A percentile compares a stretch with the other conserved stretches of the same genome.
These are phyloP conservation scores for Clarias magur DNA, from an alignment of 2,113 vertebrate genomes.

Conservation along the genomic window DNA sequence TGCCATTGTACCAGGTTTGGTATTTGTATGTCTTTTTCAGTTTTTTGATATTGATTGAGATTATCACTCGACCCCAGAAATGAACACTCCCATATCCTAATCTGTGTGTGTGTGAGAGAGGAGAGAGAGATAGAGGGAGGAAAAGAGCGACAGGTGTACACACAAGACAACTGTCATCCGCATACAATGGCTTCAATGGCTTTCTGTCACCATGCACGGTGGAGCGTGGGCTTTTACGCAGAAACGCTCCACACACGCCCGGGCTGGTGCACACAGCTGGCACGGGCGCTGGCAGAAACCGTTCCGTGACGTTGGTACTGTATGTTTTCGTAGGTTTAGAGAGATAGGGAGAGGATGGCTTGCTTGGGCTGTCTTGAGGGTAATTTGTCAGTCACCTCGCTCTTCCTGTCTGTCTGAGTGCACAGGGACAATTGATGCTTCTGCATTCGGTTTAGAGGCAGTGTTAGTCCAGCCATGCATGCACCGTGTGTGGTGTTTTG, in stretches of 20 bases:
- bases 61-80: not conserved
- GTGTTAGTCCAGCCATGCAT: slow-evolving; percentile 50
- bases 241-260: not conserved
- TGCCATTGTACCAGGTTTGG: not conserved
- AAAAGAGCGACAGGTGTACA: slow-evolving; percentile 64
- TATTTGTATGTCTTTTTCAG: not conserved
- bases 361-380: slow-evolving; percentile 38
- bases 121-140: slow-evolving; percentile 32
- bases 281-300: not conserved
- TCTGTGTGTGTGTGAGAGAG: slow-evolving; percentile 35
- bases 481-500: not conserved
- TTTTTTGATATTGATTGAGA: not conserved
- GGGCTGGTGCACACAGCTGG: not conserved
- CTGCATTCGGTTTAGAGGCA: slow-evolving; percentile 45
- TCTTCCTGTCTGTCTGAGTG: slow-evolving; percentile 52
- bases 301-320: slow-evolving; percentile 2
- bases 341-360: not conserved
- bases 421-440: slow-evolving; percentile 47
- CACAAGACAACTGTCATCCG: slow-evolving; percentile 54
- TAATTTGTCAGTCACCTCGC: slow-evolving; percentile 42
- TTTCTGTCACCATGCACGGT: slow-evolving; percentile 52
- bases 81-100: slow-evolving; percentile 45
- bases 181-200: slow-evolving; percentile 53
- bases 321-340: not conserved
- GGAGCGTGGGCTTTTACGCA: slow-evolving; percentile 18